phyloP scores from a whole-genome alignment of 2,888 invertebrate species.

The Thyatira batis region DNA sequence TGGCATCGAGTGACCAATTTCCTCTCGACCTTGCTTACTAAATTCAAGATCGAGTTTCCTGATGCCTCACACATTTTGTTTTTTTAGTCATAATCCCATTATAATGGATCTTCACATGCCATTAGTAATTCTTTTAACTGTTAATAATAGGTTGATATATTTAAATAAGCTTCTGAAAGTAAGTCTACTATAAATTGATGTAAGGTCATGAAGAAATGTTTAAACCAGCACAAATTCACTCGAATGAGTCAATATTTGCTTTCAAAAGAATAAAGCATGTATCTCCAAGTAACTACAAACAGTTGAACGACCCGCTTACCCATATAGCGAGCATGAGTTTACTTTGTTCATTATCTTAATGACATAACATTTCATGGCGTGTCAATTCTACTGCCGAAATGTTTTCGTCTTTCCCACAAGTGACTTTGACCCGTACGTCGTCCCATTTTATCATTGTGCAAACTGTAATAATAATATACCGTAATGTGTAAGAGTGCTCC shows the following conservation, averaged over 20 bases:
- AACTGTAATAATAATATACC: conserved; percentile 66
- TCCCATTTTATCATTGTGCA: conserved; percentile 62
- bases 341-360: conserved; percentile 40
- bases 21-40: conserved; percentile 63
- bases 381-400: conserved; percentile 39
- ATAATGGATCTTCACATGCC: background rate
- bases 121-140: background rate
- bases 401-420: conserved; percentile 42
- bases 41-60: conserved; percentile 56
- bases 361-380: conserved; percentile 48
- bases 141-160: background rate
- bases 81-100: conserved; percentile 16
- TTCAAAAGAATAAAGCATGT: background rate
- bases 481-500: conserved; percentile 66
- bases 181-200: background rate
- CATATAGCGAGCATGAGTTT: conserved; percentile 15
- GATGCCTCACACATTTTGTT: conserved; percentile 42
- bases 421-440: conserved; percentile 72
- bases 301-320: conserved; percentile 15
- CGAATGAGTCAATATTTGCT: conserved; percentile 2
- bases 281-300: conserved; percentile 1
- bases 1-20: conserved; percentile 61
- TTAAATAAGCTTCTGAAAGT: background rate
- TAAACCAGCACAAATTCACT: conserved; percentile 6
- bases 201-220: background rate